Conservation (phyloP, 1,140 invertebrate species). For the Meloidogyne exigua region DNA sequence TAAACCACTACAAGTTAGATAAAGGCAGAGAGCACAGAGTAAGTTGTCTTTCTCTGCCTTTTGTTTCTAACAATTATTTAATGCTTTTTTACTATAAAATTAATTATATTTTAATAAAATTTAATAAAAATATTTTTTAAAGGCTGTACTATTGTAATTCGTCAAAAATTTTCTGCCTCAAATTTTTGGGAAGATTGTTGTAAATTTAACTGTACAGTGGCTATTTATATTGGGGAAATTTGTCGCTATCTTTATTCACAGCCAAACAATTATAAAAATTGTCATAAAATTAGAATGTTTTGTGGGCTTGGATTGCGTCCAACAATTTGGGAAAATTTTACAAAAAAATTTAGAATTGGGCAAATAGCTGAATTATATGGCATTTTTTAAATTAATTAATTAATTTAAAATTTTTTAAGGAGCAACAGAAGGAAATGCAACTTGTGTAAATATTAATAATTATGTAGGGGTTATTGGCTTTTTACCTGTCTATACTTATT, state of each 20-base stretch:
- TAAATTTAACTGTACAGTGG: background rate
- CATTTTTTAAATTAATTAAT: slow-evolving; percentile 11
- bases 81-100: no score
- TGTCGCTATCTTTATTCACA: slow-evolving; percentile 6
- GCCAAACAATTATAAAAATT: background rate
- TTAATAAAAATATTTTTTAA: background rate
- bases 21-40: no score
- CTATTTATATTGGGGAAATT: slow-evolving; percentile 8
- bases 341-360: background rate
- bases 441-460: slow-evolving; percentile 73
- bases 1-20: no score
- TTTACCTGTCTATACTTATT: slow-evolving; percentile 37
- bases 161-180: background rate
- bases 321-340: slow-evolving; percentile 13
- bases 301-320: background rate
- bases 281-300: slow-evolving; percentile 13
- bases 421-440: slow-evolving; percentile 90
- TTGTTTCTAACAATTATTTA: no score
- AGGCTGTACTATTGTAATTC: background rate
- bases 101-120: no score
- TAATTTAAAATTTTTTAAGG: slow-evolving; percentile 16
- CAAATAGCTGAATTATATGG: slow-evolving; percentile 89
- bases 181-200: background rate
- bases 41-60: no score
- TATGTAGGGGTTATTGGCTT: slow-evolving; percentile 75